Percentiles rank a stretch among this genome's conserved stretches.
Evolutionary conservation across 2,113 vertebrate species (phyloP).

Genomic region (Pteropus alecto): DNA sequence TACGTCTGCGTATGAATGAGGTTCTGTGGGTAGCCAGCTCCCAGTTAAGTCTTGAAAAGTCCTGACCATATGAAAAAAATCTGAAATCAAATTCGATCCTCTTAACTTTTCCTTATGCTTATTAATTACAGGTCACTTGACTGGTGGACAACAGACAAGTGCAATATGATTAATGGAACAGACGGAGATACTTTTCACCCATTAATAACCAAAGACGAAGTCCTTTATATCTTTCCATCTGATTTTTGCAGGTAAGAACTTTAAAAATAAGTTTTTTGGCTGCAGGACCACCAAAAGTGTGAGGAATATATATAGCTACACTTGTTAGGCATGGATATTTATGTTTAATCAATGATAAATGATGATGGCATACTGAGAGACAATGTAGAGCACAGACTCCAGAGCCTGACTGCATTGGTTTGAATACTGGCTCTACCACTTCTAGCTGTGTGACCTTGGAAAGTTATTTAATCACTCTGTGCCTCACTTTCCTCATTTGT

Average conservation of each 20-base stretch:
- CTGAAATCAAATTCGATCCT: neutral
- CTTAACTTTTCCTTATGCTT: neutral
- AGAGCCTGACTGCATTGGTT: neutral
- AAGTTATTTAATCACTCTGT: neutral
- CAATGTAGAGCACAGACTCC: fast-evolving
- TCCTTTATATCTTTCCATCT: constrained; percentile 93
- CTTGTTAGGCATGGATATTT: neutral
- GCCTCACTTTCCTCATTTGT: neutral
- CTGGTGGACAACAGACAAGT: constrained; percentile 91
- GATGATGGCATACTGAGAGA: neutral
- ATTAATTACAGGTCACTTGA: constrained; percentile 82
- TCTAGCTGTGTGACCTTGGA: neutral
- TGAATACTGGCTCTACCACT: neutral
- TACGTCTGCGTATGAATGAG: neutral
- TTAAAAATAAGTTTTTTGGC: neutral
- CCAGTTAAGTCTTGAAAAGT: neutral
- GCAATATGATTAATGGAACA: constrained; percentile 99
- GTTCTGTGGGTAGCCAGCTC: neutral
- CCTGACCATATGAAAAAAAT: neutral
- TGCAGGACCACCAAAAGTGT: neutral
- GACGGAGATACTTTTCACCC: constrained; percentile 95
- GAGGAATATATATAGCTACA: neutral
- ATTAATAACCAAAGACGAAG: constrained; percentile 88
- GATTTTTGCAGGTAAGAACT: constrained; percentile 94
- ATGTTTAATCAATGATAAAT: neutral